Evolutionary conservation across 1,140 invertebrate species (phyloP).

Genomic region (Chionoecetes opilio): DNA sequence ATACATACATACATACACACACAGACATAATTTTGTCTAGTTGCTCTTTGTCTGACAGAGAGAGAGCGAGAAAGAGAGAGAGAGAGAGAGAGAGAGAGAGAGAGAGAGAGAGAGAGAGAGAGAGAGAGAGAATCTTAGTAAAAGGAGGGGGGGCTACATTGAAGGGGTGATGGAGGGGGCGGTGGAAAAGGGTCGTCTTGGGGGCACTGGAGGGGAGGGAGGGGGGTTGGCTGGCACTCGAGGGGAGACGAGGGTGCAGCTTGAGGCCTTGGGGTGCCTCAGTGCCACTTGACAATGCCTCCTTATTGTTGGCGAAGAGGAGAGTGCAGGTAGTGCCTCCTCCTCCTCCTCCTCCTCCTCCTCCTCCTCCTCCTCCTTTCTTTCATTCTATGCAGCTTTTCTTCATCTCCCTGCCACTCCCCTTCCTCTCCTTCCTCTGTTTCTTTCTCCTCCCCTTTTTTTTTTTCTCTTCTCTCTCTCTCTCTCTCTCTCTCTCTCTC

Average conservation of each 20-base stretch:
- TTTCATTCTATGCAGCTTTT: too few species aligned
- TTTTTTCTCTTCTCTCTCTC: neutral
- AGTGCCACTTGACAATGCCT: conserved; percentile 27
- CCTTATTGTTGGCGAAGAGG: conserved; percentile 16
- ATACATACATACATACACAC: neutral
- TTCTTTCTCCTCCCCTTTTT: neutral
- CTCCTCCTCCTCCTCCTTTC: neutral
- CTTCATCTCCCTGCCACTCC: neutral
- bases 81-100: neutral
- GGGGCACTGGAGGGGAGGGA: neutral
- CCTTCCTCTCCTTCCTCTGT: neutral
- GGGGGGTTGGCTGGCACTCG: neutral
- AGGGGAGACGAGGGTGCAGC: conserved; percentile 19
- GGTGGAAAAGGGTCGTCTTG: neutral
- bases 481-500: neutral
- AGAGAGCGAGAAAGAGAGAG: neutral
- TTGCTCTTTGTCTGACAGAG: neutral
- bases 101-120: neutral
- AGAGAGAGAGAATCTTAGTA: neutral
- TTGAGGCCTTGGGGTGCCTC: conserved; percentile 34
- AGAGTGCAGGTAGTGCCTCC: conserved; percentile 14
- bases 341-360: conserved; percentile 13
- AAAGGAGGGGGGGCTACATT: neutral
- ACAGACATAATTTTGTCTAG: neutral
- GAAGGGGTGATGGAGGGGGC: neutral